Conservation (phyloP, 2,888 invertebrate genomes). For the Cylindroiulus punctatus region DNA sequence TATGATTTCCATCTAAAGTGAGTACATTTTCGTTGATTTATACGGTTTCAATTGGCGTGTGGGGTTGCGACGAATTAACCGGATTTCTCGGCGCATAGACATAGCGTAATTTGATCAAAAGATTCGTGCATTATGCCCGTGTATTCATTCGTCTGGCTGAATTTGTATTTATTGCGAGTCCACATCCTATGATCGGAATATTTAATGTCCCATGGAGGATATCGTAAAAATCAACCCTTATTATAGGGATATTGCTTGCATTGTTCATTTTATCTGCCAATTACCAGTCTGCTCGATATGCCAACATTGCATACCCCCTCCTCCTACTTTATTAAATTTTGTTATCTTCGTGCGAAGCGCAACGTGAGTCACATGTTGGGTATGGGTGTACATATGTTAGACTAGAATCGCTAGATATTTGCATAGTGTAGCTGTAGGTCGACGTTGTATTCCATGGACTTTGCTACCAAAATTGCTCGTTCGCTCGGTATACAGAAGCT, state of each 20-base stretch:
- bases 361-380: neutral
- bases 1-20: slow-evolving; percentile 18
- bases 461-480: too few species aligned
- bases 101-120: neutral
- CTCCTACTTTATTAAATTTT: slow-evolving; percentile 11
- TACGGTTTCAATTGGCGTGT: neutral
- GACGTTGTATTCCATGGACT: too few species aligned
- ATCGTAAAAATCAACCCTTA: slow-evolving; percentile 10
- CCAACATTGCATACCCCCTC: neutral
- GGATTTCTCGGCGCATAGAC: neutral
- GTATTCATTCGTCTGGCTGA: neutral
- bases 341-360: neutral
- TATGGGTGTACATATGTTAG: neutral
- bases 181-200: slow-evolving; percentile 11
- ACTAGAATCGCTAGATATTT: neutral
- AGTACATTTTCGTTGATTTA: neutral
- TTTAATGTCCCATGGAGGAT: slow-evolving; percentile 5
- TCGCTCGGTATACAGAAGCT: neutral
- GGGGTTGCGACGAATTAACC: neutral
- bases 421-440: neutral
- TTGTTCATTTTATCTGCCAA: slow-evolving; percentile 11
- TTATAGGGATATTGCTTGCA: neutral
- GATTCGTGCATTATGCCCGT: neutral
- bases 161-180: slow-evolving; percentile 2
- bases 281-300: slow-evolving; percentile 2